Base-by-base conservation (phyloP, 2,113 vertebrate species). In the Nicator chloris region DNA sequence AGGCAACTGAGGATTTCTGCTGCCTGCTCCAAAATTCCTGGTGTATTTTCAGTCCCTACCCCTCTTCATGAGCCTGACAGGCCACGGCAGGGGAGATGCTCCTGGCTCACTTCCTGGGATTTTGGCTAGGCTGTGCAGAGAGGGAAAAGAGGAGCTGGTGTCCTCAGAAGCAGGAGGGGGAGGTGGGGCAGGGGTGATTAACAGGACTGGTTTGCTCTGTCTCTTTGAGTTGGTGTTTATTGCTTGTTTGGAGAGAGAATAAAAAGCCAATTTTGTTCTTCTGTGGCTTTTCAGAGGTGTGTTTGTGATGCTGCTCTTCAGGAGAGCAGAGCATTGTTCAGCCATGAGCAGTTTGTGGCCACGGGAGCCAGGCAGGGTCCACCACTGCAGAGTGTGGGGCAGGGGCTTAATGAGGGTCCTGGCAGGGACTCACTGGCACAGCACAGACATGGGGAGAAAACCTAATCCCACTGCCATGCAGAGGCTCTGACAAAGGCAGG, bases 341-440 rank as follows among this genome's bases (percentile, higher is more conserved):
- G 81, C 59, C 2, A 3, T 0, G 12, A 60, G 33, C 30, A 31
- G 33, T 7, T 13, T 24, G 13, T 10, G 65, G 65, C 19, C 18
- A 7, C 0, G 50, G 72, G 68, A 42, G 59, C 28, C 3, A 10
- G 44, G 68, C 54, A 86, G 81, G 53, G 54, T 66, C 42, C 21
- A 13, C 21, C 63, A 5, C 40, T 49, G 65, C 39, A 18, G n/a
- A 1, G 26, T 0, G 0, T 17, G 76, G 45, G 57, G 39, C 21
- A 73, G 33, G 60, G 57, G 16, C 23, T n/a, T 23, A 16, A 6
- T 2, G 5, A 33, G 63, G n/a, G 51, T 14, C 37, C 40, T 51
- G 54, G 42, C 54, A 53, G 60, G 39, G 64, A 27, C 44, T 76
- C 27, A 6, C 19, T 22, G 37, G 33, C 40, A 63, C 31, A 71